Conservation (phyloP, 1,140 invertebrate species). For the Nebria ingens region DNA sequence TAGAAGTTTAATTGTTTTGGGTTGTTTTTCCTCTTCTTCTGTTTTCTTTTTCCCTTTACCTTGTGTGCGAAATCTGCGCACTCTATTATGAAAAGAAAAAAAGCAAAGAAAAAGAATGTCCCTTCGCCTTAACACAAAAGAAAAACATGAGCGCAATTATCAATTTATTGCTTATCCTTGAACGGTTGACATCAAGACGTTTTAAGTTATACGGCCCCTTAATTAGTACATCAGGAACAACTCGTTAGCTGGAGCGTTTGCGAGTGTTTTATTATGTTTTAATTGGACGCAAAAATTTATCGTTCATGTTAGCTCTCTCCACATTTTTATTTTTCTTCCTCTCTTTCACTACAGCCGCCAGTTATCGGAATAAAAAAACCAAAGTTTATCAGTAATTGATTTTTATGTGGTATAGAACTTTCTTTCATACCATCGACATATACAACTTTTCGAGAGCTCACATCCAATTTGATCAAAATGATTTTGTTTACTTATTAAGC, state of each 20-base stretch:
- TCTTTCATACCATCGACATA: no score
- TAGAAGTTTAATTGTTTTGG: slow-evolving; percentile 8
- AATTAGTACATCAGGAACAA: not conserved
- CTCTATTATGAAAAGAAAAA: not conserved
- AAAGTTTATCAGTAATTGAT: no score
- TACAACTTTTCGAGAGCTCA: no score
- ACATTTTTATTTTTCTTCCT: no score
- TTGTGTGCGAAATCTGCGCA: not conserved
- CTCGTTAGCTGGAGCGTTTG: not conserved
- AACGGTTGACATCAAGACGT: slow-evolving; percentile 6
- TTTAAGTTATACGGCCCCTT: not conserved
- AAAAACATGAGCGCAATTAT: slow-evolving; percentile 3
- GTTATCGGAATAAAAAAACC: no score
- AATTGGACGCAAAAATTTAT: slow-evolving; percentile 3
- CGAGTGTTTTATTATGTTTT: slow-evolving; percentile 1
- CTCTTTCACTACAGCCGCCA: no score
- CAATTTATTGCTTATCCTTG: slow-evolving; percentile 5
- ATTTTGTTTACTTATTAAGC: no score
- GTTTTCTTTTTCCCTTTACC: not conserved
- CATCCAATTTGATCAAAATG: no score
- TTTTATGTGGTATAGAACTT: no score
- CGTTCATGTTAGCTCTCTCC: no score
- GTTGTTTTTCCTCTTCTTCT: slow-evolving; percentile 1
- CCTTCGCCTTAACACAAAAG: not conserved
- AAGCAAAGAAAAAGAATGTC: slow-evolving; percentile 3